Evolutionary conservation across 2,113 vertebrate genomes (phyloP).

Genomic region (Malurus alboscapulatus): DNA sequence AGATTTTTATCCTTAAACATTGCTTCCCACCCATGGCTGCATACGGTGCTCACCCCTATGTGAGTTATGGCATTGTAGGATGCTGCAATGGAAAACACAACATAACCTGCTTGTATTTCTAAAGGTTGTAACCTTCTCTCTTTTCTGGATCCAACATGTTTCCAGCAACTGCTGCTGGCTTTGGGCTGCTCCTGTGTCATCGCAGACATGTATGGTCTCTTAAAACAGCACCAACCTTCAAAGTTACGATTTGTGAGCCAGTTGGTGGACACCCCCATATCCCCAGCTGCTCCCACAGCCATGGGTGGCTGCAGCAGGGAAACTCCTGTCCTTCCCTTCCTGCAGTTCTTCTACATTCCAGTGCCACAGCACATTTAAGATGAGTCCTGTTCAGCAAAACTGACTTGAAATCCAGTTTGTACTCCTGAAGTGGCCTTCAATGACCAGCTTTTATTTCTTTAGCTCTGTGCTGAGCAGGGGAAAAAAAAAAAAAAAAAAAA

Average conservation of each 20-base stretch:
- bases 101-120: background rate
- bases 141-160: background rate
- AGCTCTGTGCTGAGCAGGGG: background rate
- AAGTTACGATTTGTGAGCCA: background rate
- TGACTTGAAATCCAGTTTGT: background rate
- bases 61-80: rapidly evolving
- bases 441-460: background rate
- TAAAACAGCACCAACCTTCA: background rate
- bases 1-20: background rate
- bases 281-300: background rate
- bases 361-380: rapidly evolving
- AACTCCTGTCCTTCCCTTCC: background rate
- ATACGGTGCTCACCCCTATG: background rate
- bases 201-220: background rate
- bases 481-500: background rate
- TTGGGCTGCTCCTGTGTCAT: background rate
- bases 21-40: background rate
- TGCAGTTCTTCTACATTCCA: background rate
- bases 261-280: background rate
- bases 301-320: background rate
- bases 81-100: background rate
- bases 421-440: background rate
- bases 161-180: background rate
- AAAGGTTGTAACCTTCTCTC: background rate
- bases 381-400: background rate